Conservation (phyloP, 2,888 invertebrate species). For the Harpagoxenus sublaevis region DNA sequence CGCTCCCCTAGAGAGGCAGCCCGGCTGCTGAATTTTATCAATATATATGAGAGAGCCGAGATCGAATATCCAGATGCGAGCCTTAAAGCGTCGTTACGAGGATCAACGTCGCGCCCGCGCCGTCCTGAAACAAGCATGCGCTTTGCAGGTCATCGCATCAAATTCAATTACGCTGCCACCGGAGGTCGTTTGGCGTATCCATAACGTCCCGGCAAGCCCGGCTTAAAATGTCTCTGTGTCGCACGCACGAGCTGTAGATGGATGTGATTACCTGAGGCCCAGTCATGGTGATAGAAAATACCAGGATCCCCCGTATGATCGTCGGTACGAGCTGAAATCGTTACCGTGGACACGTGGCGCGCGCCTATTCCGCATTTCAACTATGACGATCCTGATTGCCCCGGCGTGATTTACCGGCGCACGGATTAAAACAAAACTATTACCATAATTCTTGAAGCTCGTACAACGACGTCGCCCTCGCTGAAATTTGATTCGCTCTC, state of each 20-base stretch:
- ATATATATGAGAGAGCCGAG: not conserved
- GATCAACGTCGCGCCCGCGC: slow-evolving; percentile 24
- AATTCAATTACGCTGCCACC: slow-evolving; percentile 58
- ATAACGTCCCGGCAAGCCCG: slow-evolving; percentile 32
- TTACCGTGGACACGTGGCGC: slow-evolving; percentile 15
- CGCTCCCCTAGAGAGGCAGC: not conserved
- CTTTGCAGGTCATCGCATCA: slow-evolving; percentile 57
- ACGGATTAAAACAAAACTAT: slow-evolving; percentile 61
- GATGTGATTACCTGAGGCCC: slow-evolving; percentile 6
- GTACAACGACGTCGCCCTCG: slow-evolving; percentile 14
- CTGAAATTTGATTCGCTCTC: slow-evolving; percentile 31
- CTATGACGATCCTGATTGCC: slow-evolving; percentile 1
- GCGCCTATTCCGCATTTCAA: slow-evolving; percentile 31
- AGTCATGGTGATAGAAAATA: slow-evolving; percentile 23
- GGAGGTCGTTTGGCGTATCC: slow-evolving; percentile 50
- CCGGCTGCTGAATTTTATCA: slow-evolving; percentile 2
- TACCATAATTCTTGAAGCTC: slow-evolving; percentile 60
- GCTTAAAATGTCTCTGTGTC: slow-evolving; percentile 47
- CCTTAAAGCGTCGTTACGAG: slow-evolving; percentile 11
- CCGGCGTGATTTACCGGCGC: slow-evolving; percentile 51
- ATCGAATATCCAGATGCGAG: slow-evolving; percentile 12
- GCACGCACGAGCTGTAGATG: not conserved
- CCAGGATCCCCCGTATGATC: not conserved
- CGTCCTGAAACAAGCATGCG: slow-evolving; percentile 44
- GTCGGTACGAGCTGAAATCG: slow-evolving; percentile 35